These are phyloP conservation scores for Calosoma granatense DNA, from an alignment of 1,140 invertebrate genomes.

Conservation along the genomic window DNA sequence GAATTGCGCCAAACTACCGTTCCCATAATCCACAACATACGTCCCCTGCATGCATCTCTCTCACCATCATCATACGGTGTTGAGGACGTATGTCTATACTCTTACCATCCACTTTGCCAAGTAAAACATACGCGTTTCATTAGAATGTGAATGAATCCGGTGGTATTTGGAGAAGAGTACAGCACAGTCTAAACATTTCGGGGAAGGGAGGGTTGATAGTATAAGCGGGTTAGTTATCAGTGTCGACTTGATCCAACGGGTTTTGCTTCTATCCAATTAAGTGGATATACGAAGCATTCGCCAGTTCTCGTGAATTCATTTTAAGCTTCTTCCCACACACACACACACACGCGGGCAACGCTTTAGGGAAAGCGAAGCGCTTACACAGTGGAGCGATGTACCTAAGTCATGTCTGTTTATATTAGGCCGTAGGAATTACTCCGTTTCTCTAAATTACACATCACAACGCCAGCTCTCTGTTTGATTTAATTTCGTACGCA, in stretches of 20 bases:
- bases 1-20: constrained; percentile 10
- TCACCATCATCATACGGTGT: no score
- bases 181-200: background rate
- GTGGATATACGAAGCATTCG: constrained; percentile 4
- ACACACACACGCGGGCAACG: background rate
- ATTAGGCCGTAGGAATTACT: background rate
- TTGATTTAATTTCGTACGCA: background rate
- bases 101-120: no score
- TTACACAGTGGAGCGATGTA: background rate
- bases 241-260: constrained; percentile 5
- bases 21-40: background rate
- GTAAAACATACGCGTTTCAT: constrained; percentile 2
- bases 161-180: background rate
- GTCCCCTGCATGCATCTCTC: background rate
- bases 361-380: background rate
- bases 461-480: background rate
- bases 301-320: constrained; percentile 3
- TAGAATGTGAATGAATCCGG: background rate
- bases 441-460: background rate
- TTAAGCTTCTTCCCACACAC: background rate
- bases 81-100: no score
- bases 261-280: constrained; percentile 8
- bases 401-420: constrained; percentile 1
- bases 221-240: constrained; percentile 6
- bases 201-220: background rate